phyloP scores from a whole-genome alignment of 2,888 invertebrate species.

The Apotomis capreana region DNA sequence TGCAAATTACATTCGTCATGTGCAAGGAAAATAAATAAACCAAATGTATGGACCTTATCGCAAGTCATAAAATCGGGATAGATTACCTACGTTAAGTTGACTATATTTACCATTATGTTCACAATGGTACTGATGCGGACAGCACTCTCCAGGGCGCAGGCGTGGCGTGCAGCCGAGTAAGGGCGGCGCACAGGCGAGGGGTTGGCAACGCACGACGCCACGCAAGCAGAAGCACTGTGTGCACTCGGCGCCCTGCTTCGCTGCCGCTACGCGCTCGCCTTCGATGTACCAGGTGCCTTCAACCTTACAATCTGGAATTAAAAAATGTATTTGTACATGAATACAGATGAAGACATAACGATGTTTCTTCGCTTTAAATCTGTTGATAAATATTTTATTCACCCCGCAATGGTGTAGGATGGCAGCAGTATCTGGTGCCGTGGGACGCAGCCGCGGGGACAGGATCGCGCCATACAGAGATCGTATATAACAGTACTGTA shows the following conservation, averaged over 20 bases:
- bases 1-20: too few species aligned
- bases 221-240: constrained; percentile 92
- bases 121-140: constrained; percentile 92
- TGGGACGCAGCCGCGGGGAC: too few species aligned
- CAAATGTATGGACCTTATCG: too few species aligned
- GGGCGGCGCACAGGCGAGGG: constrained; percentile 89
- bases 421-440: too few species aligned
- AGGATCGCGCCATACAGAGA: too few species aligned
- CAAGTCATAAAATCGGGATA: background rate
- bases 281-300: constrained; percentile 85
- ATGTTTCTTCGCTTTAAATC: too few species aligned
- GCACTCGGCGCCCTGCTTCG: constrained; percentile 84
- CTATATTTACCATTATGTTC: constrained; percentile 62
- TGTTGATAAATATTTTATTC: too few species aligned
- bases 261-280: constrained; percentile 86
- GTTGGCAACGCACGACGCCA: constrained; percentile 88
- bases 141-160: constrained; percentile 90
- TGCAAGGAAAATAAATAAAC: too few species aligned
- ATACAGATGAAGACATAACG: too few species aligned
- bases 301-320: constrained; percentile 85
- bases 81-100: background rate
- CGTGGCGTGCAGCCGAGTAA: constrained; percentile 90
- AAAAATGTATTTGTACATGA: background rate
- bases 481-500: constrained; percentile 41
- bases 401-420: too few species aligned